Evolutionary conservation across 1,140 invertebrate species (phyloP), one percentile per base, ranked within the genome.

Genomic region (Oryctes rhinoceros): DNA sequence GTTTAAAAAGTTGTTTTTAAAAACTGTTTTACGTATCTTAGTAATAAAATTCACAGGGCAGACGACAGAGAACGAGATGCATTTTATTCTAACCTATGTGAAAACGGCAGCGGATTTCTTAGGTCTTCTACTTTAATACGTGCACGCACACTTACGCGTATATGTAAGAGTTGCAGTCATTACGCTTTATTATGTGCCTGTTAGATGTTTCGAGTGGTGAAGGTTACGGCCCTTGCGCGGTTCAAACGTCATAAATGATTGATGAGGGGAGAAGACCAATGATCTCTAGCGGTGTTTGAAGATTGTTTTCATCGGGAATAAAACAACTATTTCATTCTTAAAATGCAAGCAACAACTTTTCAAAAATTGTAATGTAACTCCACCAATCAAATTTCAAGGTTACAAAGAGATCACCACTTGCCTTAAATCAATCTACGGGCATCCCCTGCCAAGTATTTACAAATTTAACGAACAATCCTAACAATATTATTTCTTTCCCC

Each of bases 191-290:
- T 71, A 24, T 35, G 20, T 37, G 24, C 24, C 24, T 30, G 24
- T 71, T 71, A 24, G 65, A 37, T 37, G 65, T 35, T 71, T 30
- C 37, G 20, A 71, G 11, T 9, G 53, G 65, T 37, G 65, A 71
- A 71, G 65, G 65, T 71, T 71, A 71, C 20, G 35, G 65, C 9
- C 65, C 24, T 71, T 71, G 24, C 37, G 20, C 24, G 35, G 65
- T 24, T 13, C 37, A 71, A 35, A 71, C 65, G 20, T 71, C 65
- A 71, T 2, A 71, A 71, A 71, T 37, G 20, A 71, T 30, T 6
- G 24, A 71, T 71, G 65, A 24, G 24, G 65, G n/a, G 65, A 10
- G 65, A 9, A 37, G 65, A 15, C 24, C 20, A 71, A 71, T 3
- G 53, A 18, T 59, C 53, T n/a, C 53, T 59, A 18, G 53, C 5